These are phyloP conservation scores for Anoura caudifer DNA, from an alignment of 2,113 vertebrate genomes.

Conservation along the genomic window DNA sequence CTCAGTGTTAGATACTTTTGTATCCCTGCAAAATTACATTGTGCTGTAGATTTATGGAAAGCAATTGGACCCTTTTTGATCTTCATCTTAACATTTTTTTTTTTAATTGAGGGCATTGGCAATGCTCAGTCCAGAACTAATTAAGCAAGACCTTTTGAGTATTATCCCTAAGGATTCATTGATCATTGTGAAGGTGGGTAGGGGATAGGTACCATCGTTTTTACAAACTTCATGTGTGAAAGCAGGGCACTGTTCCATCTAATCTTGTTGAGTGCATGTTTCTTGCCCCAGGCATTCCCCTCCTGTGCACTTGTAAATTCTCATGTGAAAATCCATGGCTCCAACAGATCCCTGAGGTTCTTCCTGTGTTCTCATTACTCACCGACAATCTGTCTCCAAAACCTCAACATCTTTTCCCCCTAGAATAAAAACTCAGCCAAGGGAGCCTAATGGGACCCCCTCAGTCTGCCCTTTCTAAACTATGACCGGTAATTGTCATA, in stretches of 20 bases:
- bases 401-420: background rate
- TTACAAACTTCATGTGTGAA: background rate
- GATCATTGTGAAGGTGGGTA: background rate
- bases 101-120: background rate
- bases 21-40: background rate
- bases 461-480: background rate
- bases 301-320: background rate
- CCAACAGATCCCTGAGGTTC: background rate
- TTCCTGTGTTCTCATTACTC: background rate
- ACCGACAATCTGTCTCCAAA: background rate
- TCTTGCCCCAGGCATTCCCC: background rate
- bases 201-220: background rate
- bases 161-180: background rate
- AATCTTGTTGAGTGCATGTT: background rate
- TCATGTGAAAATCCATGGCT: background rate
- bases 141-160: background rate
- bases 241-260: background rate
- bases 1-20: background rate
- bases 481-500: background rate
- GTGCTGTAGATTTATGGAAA: background rate
- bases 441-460: background rate
- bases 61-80: background rate
- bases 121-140: background rate
- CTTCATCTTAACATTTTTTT: no score
- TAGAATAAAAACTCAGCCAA: background rate